phyloP scores from a whole-genome alignment of 1,140 invertebrate species.

The Lerema accius region DNA sequence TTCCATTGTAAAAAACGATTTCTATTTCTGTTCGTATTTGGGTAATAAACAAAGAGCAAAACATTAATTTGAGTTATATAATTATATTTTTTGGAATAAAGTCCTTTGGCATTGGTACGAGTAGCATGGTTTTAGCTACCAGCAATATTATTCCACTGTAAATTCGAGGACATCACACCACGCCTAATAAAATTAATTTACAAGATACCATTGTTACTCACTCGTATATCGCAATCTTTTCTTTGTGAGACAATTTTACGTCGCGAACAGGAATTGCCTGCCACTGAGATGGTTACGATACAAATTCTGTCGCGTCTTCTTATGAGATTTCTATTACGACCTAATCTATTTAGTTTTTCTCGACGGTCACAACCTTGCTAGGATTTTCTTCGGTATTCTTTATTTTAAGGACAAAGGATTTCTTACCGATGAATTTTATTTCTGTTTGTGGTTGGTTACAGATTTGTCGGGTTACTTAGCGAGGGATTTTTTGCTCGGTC shows the following conservation, averaged over 20 bases:
- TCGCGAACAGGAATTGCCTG: slow-evolving; percentile 19
- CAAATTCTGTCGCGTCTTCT: slow-evolving; percentile 28
- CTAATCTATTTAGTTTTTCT: slow-evolving; percentile 27
- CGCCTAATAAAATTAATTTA: too few relatives aligned
- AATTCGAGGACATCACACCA: too few relatives aligned
- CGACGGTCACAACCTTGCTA: background rate
- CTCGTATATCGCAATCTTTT: background rate
- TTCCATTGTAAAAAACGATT: too few relatives aligned
- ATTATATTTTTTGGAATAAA: too few relatives aligned
- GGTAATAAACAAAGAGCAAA: too few relatives aligned
- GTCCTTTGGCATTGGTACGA: too few relatives aligned
- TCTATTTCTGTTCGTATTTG: too few relatives aligned
- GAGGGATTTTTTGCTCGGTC: too few relatives aligned
- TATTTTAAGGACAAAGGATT: background rate
- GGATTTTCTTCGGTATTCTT: slow-evolving; percentile 8
- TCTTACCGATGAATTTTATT: background rate
- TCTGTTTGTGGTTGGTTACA: background rate
- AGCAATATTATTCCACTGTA: too few relatives aligned
- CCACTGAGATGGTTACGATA: slow-evolving; percentile 17
- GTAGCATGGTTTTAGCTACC: too few relatives aligned
- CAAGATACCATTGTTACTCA: background rate
- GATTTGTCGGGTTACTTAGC: background rate
- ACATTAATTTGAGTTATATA: too few relatives aligned
- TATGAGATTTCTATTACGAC: slow-evolving; percentile 25
- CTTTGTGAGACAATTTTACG: slow-evolving; percentile 13